Percentiles rank a stretch among this genome's conserved stretches.
Evolutionary conservation across 2,797 vertebrate genomes (phyloP).

Genomic region (Poecilia velifera): DNA sequence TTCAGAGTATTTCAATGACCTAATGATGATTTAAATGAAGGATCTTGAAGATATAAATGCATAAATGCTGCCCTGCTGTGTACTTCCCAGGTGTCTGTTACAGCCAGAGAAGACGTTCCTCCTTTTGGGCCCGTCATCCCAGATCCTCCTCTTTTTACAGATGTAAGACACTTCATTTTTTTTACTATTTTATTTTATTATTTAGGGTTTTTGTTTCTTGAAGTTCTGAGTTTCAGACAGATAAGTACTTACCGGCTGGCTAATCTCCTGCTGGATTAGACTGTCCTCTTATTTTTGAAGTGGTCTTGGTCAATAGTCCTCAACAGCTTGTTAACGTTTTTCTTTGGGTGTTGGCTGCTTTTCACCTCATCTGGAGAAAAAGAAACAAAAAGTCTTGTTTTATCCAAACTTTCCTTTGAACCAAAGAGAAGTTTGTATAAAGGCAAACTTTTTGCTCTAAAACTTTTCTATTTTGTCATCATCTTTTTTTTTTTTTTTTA

Average conservation of each 20-base stretch:
- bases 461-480: not conserved
- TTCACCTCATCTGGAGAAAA: not conserved
- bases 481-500: not conserved
- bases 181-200: not conserved
- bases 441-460: not conserved
- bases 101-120: conserved; percentile 84
- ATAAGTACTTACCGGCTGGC: not conserved
- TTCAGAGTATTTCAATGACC: not conserved
- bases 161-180: conserved; percentile 64
- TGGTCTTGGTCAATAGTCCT: not conserved
- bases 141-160: conserved; percentile 80
- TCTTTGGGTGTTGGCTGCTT: not conserved
- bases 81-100: conserved; percentile 75
- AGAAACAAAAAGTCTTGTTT: not conserved
- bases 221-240: not conserved
- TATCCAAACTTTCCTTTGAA: not conserved
- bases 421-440: not conserved
- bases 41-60: not conserved
- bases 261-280: not conserved
- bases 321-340: not conserved
- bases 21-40: not conserved
- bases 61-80: not conserved
- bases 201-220: not conserved
- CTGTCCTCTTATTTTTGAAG: not conserved
- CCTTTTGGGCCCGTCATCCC: conserved; percentile 82